Evolutionary conservation across 2,888 invertebrate species (phyloP).

Genomic region (Diogma glabrata): DNA sequence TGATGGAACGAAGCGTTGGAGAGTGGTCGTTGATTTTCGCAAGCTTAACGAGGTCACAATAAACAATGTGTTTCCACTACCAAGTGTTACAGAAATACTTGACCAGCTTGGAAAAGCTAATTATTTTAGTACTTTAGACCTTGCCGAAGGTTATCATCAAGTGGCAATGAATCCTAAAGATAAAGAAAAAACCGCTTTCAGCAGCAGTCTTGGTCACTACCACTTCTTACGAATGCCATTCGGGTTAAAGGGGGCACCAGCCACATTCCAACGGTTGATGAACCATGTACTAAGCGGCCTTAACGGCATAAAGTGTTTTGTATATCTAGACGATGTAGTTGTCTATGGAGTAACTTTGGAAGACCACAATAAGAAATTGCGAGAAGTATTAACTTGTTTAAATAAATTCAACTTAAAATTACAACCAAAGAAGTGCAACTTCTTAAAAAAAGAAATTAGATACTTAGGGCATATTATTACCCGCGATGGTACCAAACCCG

Average conservation of each 20-base stretch:
- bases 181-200: conserved; percentile 19
- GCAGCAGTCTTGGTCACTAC: conserved; percentile 10
- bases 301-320: not conserved
- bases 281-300: not conserved
- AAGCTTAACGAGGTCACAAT: not conserved
- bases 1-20: not conserved
- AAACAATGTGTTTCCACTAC: not conserved
- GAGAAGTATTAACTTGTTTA: conserved; percentile 19
- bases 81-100: conserved; percentile 16
- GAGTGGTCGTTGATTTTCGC: not conserved
- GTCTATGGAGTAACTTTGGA: conserved; percentile 19
- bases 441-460: conserved; percentile 17
- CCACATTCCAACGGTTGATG: not conserved
- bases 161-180: conserved; percentile 13
- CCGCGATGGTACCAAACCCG: conserved; percentile 21
- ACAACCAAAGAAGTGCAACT: conserved; percentile 20
- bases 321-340: conserved; percentile 7
- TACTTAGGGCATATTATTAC: conserved; percentile 20
- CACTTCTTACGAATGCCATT: not conserved
- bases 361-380: conserved; percentile 20
- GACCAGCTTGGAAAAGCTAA: conserved; percentile 16
- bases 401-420: conserved; percentile 19
- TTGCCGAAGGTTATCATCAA: conserved; percentile 17
- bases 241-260: not conserved
- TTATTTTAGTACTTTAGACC: conserved; percentile 16